Evolutionary conservation across 2,113 vertebrate genomes (phyloP).

Genomic region (Lethenteron camtschaticum): DNA sequence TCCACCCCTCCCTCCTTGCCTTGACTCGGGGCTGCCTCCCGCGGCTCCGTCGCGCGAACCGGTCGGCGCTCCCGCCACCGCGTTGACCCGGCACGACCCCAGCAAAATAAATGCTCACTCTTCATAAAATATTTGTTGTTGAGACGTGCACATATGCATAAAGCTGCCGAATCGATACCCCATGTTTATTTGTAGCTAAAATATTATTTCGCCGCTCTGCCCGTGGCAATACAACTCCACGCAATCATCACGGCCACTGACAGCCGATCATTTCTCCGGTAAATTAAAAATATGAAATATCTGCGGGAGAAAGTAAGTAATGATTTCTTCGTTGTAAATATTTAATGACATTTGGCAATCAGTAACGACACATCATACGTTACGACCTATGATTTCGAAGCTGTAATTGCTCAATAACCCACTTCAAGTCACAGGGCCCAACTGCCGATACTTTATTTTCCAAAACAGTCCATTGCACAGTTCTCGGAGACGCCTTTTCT

Average conservation of each 20-base stretch:
- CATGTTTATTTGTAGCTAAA: constrained; percentile 5
- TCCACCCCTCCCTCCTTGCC: too few species aligned
- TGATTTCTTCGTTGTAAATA: constrained; percentile 6
- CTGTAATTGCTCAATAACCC: constrained; percentile 6
- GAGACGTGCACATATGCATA: constrained; percentile 6
- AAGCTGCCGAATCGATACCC: not conserved
- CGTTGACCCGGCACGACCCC: constrained; percentile 3
- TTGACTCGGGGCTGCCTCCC: too few species aligned
- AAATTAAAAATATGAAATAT: constrained; percentile 6
- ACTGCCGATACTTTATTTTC: constrained; percentile 5
- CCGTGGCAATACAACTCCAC: not conserved
- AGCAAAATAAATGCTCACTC: constrained; percentile 1
- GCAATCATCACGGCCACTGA: constrained; percentile 4
- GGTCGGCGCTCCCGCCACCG: not conserved
- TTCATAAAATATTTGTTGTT: constrained; percentile 4
- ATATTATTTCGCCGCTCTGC: not conserved
- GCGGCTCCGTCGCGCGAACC: too few species aligned
- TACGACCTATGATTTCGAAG: constrained; percentile 1
- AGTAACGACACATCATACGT: constrained; percentile 3
- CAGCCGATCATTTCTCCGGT: constrained; percentile 4
- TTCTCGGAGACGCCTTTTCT: constrained; percentile 5
- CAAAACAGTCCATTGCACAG: constrained; percentile 5
- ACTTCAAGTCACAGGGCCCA: not conserved
- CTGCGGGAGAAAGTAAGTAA: constrained; percentile 4
- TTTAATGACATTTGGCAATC: constrained; percentile 5